These are phyloP conservation scores for Melozone crissalis DNA, from an alignment of 2,113 vertebrate genomes.

Conservation along the genomic window DNA sequence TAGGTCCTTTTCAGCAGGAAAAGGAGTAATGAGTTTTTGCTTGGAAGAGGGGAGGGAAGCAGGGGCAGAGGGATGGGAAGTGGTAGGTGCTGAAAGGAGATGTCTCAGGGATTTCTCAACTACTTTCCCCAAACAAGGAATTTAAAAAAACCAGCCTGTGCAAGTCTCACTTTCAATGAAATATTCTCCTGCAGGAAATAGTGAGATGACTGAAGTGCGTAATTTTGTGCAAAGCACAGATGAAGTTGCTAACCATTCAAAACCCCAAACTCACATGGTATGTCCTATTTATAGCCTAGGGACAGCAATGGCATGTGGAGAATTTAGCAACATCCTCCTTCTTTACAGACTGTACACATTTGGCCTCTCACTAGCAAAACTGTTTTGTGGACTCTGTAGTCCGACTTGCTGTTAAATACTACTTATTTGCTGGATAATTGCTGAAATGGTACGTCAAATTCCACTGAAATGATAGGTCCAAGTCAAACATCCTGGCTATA, in stretches of 20 bases:
- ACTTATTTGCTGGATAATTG: neutral
- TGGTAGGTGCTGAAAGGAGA: neutral
- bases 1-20: constrained; percentile 23
- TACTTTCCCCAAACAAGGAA: neutral
- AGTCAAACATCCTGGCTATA: neutral
- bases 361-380: neutral
- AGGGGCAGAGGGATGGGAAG: neutral
- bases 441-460: neutral
- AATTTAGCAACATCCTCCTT: constrained; percentile 57
- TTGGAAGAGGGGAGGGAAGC: neutral
- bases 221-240: neutral
- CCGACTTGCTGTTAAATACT: neutral
- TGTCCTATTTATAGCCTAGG: constrained; percentile 38
- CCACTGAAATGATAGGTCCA: neutral
- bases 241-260: neutral
- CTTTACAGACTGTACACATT: neutral
- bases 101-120: neutral
- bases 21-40: neutral
- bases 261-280: neutral
- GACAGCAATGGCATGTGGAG: constrained; percentile 45
- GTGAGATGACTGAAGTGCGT: neutral
- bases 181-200: neutral
- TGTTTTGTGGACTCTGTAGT: neutral
- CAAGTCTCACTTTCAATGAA: neutral
- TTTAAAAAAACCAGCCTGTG: neutral